Evolutionary conservation across 2,113 vertebrate species (phyloP).

Genomic region (Chiloscyllium plagiosum): DNA sequence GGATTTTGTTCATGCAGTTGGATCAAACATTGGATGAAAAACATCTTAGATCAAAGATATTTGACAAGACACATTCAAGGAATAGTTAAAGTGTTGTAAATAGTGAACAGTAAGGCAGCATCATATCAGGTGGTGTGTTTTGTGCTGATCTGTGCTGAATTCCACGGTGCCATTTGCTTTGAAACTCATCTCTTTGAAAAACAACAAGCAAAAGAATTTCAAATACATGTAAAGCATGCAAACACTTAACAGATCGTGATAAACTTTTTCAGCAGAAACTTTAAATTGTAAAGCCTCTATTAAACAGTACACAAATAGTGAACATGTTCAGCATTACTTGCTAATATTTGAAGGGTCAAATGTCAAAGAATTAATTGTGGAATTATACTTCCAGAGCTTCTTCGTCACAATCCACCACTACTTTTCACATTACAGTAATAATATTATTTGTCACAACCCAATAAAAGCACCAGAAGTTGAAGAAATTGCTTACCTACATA

Average conservation of each 20-base stretch:
- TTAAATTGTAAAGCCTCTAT: not conserved
- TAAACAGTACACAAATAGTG: not conserved
- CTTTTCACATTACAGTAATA: not conserved
- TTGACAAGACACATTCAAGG: not conserved
- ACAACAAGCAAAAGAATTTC: not conserved
- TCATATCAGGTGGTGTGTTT: not conserved
- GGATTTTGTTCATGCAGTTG: not conserved
- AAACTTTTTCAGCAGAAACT: not conserved
- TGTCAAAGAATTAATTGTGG: not conserved
- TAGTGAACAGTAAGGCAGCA: not conserved
- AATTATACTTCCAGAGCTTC: not conserved
- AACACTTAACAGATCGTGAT: not conserved
- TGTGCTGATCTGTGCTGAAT: not conserved
- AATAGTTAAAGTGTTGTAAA: not conserved
- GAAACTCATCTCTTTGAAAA: slow-evolving; percentile 8
- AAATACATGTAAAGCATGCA: not conserved
- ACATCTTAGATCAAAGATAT: not conserved
- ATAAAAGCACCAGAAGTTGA: not conserved
- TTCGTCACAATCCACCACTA: not conserved
- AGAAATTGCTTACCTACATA: not conserved
- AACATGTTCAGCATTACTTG: not conserved
- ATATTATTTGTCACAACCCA: not conserved
- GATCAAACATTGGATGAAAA: not conserved
- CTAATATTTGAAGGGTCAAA: not conserved
- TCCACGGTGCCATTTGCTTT: not conserved